Evolutionary conservation across 2,113 vertebrate genomes (phyloP).

Genomic region (Brachirus orientalis): DNA sequence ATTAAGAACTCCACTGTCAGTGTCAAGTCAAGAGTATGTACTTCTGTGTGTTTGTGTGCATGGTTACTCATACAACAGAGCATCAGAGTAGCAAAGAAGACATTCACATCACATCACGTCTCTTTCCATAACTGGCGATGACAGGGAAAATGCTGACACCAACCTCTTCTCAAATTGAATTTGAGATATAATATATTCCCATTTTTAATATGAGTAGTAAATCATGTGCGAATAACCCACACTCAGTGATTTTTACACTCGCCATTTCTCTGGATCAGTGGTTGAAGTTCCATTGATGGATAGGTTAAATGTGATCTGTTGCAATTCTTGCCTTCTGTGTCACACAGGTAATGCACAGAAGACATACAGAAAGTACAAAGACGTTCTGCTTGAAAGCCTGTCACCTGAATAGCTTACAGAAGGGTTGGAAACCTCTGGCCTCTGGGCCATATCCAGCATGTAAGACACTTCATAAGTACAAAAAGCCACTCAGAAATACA

Average conservation of each 20-base stretch:
- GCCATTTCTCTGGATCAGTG: conserved; percentile 45
- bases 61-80: conserved; percentile 25
- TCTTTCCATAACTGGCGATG: conserved; percentile 49
- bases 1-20: conserved; percentile 44
- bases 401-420: background rate
- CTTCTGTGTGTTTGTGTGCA: conserved; percentile 19
- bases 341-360: conserved; percentile 8
- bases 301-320: conserved; percentile 52
- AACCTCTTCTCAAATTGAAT: conserved; percentile 67
- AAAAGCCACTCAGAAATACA: background rate
- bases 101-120: conserved; percentile 59
- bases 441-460: background rate
- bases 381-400: background rate
- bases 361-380: too few relatives aligned
- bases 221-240: conserved; percentile 64
- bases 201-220: conserved; percentile 69
- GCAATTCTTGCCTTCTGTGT: conserved; percentile 39
- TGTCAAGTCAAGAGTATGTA: conserved; percentile 29
- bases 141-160: conserved; percentile 68
- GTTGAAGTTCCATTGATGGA: conserved; percentile 26
- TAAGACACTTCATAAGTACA: background rate
- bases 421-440: too few relatives aligned
- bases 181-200: conserved; percentile 70
- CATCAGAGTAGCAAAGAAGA: conserved; percentile 49
- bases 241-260: conserved; percentile 28